phyloP scores from a whole-genome alignment of 1,140 invertebrate species.

The Bombus confusus region DNA sequence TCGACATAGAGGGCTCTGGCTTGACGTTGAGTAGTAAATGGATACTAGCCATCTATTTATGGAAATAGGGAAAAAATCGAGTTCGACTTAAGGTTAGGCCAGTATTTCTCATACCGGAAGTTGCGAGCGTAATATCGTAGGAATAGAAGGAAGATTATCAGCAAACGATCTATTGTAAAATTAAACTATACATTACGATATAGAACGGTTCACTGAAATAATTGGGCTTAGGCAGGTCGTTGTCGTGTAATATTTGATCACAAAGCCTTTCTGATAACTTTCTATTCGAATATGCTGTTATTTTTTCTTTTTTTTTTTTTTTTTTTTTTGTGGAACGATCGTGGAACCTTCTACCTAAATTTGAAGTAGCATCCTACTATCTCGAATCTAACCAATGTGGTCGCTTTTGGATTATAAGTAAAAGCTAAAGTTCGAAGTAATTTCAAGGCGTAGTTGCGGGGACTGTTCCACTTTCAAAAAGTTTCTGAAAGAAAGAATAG shows the following conservation, averaged over 20 bases:
- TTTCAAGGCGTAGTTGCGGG: background rate
- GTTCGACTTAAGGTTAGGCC: background rate
- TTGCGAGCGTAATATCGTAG: background rate
- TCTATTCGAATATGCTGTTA: background rate
- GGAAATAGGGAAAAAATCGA: background rate
- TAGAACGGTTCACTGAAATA: too few relatives aligned
- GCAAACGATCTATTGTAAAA: background rate
- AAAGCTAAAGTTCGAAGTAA: background rate
- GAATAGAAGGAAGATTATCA: too few relatives aligned
- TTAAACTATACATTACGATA: background rate
- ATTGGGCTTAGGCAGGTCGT: too few relatives aligned
- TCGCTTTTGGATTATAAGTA: background rate
- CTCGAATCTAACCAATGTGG: background rate
- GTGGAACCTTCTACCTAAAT: background rate
- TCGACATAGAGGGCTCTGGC: slow-evolving; percentile 1
- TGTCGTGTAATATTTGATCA: background rate
- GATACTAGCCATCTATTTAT: background rate
- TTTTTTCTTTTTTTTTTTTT: background rate
- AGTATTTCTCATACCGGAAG: background rate
- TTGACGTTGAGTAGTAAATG: background rate
- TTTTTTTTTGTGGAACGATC: background rate
- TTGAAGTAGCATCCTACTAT: background rate
- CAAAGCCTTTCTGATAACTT: background rate
- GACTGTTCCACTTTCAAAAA: background rate
- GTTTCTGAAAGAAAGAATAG: background rate